phyloP scores from a whole-genome alignment of 1,140 invertebrate genomes.

The Drosophila funebris region DNA sequence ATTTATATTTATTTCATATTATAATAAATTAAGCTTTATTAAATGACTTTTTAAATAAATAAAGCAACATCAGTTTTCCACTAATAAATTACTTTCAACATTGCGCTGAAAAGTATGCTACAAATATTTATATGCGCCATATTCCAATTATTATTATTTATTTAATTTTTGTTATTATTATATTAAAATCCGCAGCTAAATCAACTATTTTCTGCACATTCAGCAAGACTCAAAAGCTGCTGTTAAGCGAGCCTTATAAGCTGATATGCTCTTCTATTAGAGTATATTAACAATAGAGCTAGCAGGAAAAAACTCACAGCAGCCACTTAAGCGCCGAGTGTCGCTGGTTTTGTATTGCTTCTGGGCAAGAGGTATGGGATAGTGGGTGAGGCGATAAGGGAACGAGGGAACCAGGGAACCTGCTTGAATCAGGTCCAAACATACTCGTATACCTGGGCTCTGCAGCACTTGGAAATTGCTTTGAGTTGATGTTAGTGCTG shows the following conservation, averaged over 20 bases:
- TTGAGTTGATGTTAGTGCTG: conserved; percentile 53
- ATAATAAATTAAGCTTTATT: too few species aligned
- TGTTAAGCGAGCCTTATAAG: neutral
- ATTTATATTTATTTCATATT: too few species aligned
- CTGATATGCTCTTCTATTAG: neutral
- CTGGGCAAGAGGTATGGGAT: neutral
- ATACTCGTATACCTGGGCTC: conserved; percentile 6
- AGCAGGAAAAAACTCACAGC: conserved; percentile 28
- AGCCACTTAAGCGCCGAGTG: conserved; percentile 69
- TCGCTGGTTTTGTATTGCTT: conserved; percentile 38
- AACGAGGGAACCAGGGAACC: conserved; percentile 10
- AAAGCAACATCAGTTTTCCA: too few species aligned
- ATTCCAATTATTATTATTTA: too few species aligned
- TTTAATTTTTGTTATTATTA: too few species aligned
- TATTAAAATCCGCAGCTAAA: too few species aligned
- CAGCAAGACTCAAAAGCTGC: too few species aligned
- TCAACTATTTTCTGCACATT: neutral
- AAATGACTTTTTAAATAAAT: too few species aligned
- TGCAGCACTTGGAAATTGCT: conserved; percentile 68
- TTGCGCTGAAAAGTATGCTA: too few species aligned
- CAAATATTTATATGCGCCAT: too few species aligned
- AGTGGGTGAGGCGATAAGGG: neutral
- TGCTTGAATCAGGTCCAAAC: conserved; percentile 11
- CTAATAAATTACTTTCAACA: too few species aligned
- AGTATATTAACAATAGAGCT: conserved; percentile 24